Evolutionary conservation across 2,797 vertebrate genomes (phyloP), one percentile per base, ranked within the genome.

Genomic region (Jordanella pulchra): DNA sequence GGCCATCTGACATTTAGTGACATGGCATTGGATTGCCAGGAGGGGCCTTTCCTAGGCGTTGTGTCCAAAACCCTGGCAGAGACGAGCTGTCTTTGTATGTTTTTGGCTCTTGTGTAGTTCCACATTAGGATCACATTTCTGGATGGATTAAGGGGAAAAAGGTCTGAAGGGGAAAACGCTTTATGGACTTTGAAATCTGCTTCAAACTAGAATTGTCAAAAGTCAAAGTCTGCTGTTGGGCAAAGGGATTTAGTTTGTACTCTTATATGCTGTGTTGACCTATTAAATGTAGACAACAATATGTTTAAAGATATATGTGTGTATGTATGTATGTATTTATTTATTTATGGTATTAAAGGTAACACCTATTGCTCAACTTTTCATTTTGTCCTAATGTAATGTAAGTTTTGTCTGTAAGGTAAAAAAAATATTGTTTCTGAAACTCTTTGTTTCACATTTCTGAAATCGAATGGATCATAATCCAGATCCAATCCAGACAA

Each of bases 1-100:
- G 92, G 92, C 90, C 93, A 93, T 92, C 94, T 96, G 96, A 95
- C 91, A 92, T 94, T 92, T 95, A 95, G 93, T 96, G 95, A 97
- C 93, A 95, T 79, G 69, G 79, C 84, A 84, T 79, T 89, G 90
- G 88, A 93, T 86, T 79, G 86, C 91, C 90, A 81, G 91, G 91
- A 94, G 92, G 89, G 92, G 94, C 90, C 91, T 93, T 93, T 94
- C 93, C 93, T 50, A 30, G 25, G 69, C 64, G 17, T 51, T 35
- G 42, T 54, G 71, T 73, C 51, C 63, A 65, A 63, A 69, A 64
- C 47, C 90, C 89, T 76, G 79, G 72, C 83, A 69, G 74, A 69
- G 65, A 64, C 35, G 13, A 39, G 45, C 70, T 63, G 47, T 71
- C 69, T 79, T 69, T 65, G 47, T 73, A 68, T 72, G 72, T 79